Base-by-base conservation (phyloP, 2,113 vertebrate genomes). In the Aythya baeri region DNA sequence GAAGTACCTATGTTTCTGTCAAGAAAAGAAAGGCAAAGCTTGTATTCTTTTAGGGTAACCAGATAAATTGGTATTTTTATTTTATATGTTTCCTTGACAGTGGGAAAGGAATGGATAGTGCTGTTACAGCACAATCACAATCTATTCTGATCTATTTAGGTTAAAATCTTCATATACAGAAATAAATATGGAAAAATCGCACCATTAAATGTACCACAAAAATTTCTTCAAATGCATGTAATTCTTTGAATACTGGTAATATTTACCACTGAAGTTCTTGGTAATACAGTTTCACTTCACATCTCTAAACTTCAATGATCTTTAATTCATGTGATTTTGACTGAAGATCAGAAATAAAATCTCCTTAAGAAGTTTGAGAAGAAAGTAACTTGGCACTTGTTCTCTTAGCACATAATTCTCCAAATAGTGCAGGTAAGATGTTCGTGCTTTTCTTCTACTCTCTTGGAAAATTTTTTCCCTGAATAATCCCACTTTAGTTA, bases 281-380 rank as follows among this genome's bases (percentile, higher is more conserved):
- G 43, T 80, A n/a, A 32, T 50, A 13, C 41, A 66, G 38, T 46
- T 59, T 61, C 80, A 26, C 55, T 43, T 57, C 59, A 67, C 32
- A 36, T 36, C 50, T 82, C 61, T 72, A 34, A 86, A 65, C 41
- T 83, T 22, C 23, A 41, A 12, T 41, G 15, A 84, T 78, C 68
- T 87, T 84, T 89, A 89, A 84, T 91, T 84, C 55, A 77, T 84
- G 49, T 44, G 52, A 26, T 61, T 86, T 58, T 89, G 77, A 91
- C 38, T 83, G 54, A 89, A 84, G 49, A 86, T 86, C 52, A 89
- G 49, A 89, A 76, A 65, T 84, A 66, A 84, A 84, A 55, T 70
- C 70, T 87, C 74, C 61, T 43, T 66, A 78, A 81, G 59, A 81
- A 57, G 67, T 77, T 62, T 75, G 43, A 81, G 25, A 44, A 68